These are phyloP conservation scores for Drosophila limbata DNA, from an alignment of 2,888 invertebrate genomes.

Conservation along the genomic window DNA sequence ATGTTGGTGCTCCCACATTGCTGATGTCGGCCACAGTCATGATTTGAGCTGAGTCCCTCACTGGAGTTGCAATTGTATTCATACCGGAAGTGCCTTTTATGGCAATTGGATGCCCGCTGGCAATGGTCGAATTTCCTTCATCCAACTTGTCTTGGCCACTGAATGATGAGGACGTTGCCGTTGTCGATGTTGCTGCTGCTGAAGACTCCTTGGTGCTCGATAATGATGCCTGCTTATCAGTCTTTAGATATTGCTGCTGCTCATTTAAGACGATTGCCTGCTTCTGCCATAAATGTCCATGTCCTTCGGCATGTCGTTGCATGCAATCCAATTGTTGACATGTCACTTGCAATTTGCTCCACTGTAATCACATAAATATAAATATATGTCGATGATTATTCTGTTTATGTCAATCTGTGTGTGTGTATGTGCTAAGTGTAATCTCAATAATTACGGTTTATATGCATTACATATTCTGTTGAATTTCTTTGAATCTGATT, in stretches of 20 bases:
- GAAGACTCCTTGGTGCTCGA: conserved; percentile 39
- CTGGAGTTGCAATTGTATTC: conserved; percentile 27
- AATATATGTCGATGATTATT: background rate
- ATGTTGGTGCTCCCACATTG: conserved; percentile 1
- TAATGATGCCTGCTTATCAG: conserved; percentile 46
- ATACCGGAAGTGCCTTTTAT: conserved; percentile 50
- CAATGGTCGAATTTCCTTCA: conserved; percentile 7
- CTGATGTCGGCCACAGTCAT: background rate
- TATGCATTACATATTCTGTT: background rate
- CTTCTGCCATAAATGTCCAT: conserved; percentile 85
- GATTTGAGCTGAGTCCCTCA: conserved; percentile 13
- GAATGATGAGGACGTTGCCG: conserved; percentile 43
- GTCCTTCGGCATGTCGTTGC: conserved; percentile 85
- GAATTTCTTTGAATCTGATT: background rate
- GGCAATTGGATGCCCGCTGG: conserved; percentile 27
- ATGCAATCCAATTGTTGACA: conserved; percentile 85
- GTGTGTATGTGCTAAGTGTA: background rate
- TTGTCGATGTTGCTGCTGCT: conserved; percentile 27
- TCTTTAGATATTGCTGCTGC: conserved; percentile 59
- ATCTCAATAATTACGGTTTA: background rate
- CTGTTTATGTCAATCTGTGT: background rate
- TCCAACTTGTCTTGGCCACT: conserved; percentile 27
- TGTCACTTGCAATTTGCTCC: conserved; percentile 85
- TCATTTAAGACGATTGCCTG: conserved; percentile 85
- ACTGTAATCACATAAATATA: conserved; percentile 70